A percentile compares a stretch with the other conserved stretches of the same genome.
phyloP scores from a whole-genome alignment of 92 coral and sea anemone species.

The Palythoa caribaeorum region DNA sequence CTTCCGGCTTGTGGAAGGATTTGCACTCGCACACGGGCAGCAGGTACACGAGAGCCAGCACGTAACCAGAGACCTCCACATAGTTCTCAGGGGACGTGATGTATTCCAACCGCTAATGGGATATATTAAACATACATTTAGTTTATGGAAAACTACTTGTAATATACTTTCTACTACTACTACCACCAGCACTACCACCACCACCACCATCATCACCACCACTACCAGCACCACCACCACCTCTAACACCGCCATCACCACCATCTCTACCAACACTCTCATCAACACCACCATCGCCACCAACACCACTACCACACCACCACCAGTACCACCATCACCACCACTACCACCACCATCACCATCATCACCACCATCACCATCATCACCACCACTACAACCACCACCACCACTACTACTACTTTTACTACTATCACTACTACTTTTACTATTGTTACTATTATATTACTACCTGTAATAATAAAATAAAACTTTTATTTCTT shows the following conservation, averaged over 20 bases:
- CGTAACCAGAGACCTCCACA: conserved; percentile 36
- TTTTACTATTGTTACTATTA: no score
- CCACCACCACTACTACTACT: not conserved
- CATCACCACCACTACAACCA: not conserved
- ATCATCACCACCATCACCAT: not conserved
- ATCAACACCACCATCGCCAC: not conserved
- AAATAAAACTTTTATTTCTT: no score
- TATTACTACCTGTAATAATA: no score
- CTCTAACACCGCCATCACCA: not conserved
- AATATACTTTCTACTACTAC: not conserved
- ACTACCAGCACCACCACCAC: not conserved
- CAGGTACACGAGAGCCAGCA: conserved; percentile 20
- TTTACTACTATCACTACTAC: not conserved
- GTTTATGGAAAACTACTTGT: not conserved
- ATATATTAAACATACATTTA: not conserved
- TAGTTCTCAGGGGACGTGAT: conserved; percentile 32
- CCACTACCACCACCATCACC: not conserved
- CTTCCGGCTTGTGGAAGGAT: conserved; percentile 32
- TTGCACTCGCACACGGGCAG: conserved; percentile 44
- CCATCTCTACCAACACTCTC: not conserved
- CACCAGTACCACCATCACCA: not conserved
- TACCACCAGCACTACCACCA: not conserved
- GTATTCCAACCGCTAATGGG: conserved; percentile 23
- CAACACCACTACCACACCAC: not conserved
- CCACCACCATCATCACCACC: not conserved